Evolutionary conservation across 2,888 invertebrate genomes (phyloP), one percentile per base, ranked within the genome.

Genomic region (Folsomia candida): DNA sequence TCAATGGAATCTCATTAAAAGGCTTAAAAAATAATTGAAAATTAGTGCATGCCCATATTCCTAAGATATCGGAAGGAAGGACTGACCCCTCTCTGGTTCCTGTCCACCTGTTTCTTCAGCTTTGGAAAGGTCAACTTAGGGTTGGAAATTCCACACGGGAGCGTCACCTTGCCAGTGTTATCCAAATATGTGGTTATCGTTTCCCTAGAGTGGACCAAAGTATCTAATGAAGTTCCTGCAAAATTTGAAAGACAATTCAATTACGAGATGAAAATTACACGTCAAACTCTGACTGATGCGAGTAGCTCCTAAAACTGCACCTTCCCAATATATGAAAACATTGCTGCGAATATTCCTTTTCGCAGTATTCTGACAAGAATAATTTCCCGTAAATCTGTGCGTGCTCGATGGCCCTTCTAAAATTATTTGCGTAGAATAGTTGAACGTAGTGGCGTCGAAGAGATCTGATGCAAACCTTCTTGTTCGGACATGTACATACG

Each of bases 341-440:
- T 24, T 71, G 27, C 68, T 71, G 28, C 61, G 69, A 22, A 72
- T 70, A 20, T 67, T 69, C 27, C 69, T 28, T 20, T 68, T 65
- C 1, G 71, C 65, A 1, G 68, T 67, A 51, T 75, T 74, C 58
- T 77, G 73, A 67, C 79, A 79, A 28, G 71, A 72, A 51, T 78
- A 79, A 20, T 73, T 76, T 47, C 78, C 76, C 3, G 79, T 75
- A 11, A 75, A 11, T 29, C 67, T 62, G 22, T 59, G 37, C 51
- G 37, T 29, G n/a, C 70, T 69, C 9, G 70, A 69, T 29, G 59
- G 67, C 62, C 74, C 57, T 24, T 66, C 71, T 2, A 79, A 62
- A 6, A 67, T n/a, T 2, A 69, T 27, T 59, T 47, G 58, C 11
- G 75, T 74, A 0, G 71, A 57, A 58, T 75, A 79, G 2, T 71